Conservation (phyloP, 2,113 vertebrate species). For the Carollia perspicillata region DNA sequence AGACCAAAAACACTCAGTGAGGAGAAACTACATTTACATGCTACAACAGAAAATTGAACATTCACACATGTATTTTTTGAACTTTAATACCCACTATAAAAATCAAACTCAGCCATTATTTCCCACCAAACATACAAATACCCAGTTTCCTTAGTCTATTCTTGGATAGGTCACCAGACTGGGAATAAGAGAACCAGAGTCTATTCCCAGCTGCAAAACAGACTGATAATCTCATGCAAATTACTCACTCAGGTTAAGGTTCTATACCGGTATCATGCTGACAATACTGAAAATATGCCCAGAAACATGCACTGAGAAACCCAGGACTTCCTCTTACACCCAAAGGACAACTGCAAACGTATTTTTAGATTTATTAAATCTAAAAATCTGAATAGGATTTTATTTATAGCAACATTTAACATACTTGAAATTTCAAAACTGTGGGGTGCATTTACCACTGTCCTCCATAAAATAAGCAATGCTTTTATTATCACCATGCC, state of each 20-base stretch:
- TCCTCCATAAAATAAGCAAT: neutral
- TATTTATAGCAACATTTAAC: constrained; percentile 69
- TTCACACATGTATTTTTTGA: constrained; percentile 37
- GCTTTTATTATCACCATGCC: neutral
- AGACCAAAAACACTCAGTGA: neutral
- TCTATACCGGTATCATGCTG: neutral
- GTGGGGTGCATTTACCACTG: constrained; percentile 19
- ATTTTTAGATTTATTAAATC: constrained; percentile 68
- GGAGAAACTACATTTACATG: constrained; percentile 42
- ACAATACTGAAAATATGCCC: constrained; percentile 52
- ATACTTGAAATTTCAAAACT: constrained; percentile 58
- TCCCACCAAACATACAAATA: constrained; percentile 70
- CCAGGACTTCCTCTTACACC: constrained; percentile 15
- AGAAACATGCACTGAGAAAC: constrained; percentile 36
- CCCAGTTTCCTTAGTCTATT: constrained; percentile 68
- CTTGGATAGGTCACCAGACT: constrained; percentile 68
- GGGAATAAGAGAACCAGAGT: constrained; percentile 64
- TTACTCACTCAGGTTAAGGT: constrained; percentile 51
- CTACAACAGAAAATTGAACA: constrained; percentile 31
- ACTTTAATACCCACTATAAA: constrained; percentile 46
- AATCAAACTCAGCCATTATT: constrained; percentile 50
- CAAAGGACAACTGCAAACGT: constrained; percentile 52
- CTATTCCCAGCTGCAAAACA: constrained; percentile 64
- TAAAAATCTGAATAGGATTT: constrained; percentile 60
- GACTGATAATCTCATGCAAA: constrained; percentile 62